phyloP scores from a whole-genome alignment of 2,888 invertebrate species.

The Spisula solida region DNA sequence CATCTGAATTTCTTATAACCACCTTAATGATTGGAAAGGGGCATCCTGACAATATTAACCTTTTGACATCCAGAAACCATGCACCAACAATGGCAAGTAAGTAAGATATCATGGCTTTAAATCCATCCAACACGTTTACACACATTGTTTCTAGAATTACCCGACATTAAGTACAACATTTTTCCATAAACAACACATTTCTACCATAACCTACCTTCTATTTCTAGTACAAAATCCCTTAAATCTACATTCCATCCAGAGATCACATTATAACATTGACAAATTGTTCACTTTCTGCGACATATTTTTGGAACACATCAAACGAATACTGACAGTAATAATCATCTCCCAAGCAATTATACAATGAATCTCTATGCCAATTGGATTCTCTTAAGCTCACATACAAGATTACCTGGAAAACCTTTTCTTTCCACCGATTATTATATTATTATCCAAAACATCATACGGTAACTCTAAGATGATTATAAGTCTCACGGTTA shows the following conservation, averaged over 20 bases:
- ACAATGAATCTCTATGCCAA: slow-evolving; percentile 13
- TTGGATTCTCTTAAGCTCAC: background rate
- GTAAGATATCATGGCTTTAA: no score
- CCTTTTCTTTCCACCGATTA: background rate
- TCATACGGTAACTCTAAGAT: background rate
- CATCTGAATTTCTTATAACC: no score
- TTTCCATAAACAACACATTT: background rate
- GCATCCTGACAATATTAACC: no score
- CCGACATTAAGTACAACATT: no score
- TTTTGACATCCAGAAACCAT: no score
- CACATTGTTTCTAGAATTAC: background rate
- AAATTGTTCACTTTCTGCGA: slow-evolving; percentile 23
- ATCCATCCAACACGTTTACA: background rate
- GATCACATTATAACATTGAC: background rate
- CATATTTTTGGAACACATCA: slow-evolving; percentile 26
- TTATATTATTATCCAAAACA: slow-evolving; percentile 2
- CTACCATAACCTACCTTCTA: background rate
- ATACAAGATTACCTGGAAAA: slow-evolving; percentile 13
- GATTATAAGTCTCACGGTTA: no score
- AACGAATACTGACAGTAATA: background rate
- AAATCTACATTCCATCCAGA: background rate
- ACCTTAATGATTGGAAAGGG: no score
- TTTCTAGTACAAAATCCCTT: background rate
- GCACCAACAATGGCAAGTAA: no score
- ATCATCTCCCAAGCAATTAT: slow-evolving; percentile 2